Conservation (phyloP, 1,140 invertebrate species). For the Ceratina japonica region DNA sequence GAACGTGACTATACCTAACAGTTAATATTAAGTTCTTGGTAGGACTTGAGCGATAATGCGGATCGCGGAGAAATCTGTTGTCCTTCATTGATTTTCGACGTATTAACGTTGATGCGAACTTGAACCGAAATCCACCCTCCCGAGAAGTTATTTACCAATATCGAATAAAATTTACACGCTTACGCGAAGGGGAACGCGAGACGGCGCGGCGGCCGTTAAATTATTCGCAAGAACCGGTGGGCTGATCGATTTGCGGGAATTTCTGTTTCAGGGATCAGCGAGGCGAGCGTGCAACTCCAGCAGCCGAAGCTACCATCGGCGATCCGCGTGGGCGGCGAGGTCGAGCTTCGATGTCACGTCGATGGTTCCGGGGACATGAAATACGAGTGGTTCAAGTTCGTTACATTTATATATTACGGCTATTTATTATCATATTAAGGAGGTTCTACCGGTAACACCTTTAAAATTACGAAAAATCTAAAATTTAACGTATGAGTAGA, state of each 20-base stretch:
- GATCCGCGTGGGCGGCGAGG: conserved; percentile 81
- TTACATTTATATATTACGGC: conserved; percentile 25
- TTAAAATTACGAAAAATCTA: too few species aligned
- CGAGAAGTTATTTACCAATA: conserved; percentile 26
- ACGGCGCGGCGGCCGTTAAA: conserved; percentile 11
- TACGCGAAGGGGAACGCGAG: neutral
- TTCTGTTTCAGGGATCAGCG: conserved; percentile 84
- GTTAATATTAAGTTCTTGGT: too few species aligned
- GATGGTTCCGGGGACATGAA: conserved; percentile 86
- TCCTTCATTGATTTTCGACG: too few species aligned
- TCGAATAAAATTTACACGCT: conserved; percentile 31
- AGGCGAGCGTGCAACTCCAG: conserved; percentile 84
- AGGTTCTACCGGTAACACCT: too few species aligned
- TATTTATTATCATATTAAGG: too few species aligned
- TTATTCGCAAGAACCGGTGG: conserved; percentile 26
- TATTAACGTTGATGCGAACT: neutral
- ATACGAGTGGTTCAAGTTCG: conserved; percentile 87
- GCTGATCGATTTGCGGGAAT: conserved; percentile 38
- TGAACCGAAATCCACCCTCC: too few species aligned
- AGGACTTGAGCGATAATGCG: too few species aligned
- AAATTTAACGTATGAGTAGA: too few species aligned
- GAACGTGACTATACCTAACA: too few species aligned
- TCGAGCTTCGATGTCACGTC: conserved; percentile 86
- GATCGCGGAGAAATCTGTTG: too few species aligned
- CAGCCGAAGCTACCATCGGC: conserved; percentile 80